Evolutionary conservation across 2,888 invertebrate genomes (phyloP).

Genomic region (Ganaspis brasiliensis): DNA sequence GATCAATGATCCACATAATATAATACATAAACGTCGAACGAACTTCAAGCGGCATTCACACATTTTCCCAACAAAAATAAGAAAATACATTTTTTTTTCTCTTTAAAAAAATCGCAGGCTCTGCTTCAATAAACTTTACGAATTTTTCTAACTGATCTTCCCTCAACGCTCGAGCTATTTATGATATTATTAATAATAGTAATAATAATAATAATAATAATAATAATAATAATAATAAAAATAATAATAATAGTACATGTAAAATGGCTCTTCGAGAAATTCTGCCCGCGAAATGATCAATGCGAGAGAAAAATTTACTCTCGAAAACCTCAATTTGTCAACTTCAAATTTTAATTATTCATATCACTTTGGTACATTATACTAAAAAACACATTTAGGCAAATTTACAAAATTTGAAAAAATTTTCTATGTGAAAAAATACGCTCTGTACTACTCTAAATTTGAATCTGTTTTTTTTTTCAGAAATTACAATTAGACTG

Average conservation of each 20-base stretch:
- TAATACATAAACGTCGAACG: slow-evolving; percentile 59
- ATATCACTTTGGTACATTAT: background rate
- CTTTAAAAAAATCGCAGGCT: background rate
- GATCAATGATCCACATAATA: slow-evolving; percentile 54
- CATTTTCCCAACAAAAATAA: slow-evolving; percentile 7
- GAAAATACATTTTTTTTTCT: slow-evolving; percentile 23
- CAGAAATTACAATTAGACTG: too few species aligned
- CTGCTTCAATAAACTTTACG: slow-evolving; percentile 48
- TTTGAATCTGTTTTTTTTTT: too few species aligned
- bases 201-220: slow-evolving; percentile 56
- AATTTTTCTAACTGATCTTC: slow-evolving; percentile 57
- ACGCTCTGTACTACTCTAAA: too few species aligned
- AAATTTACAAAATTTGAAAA: too few species aligned
- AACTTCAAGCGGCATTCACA: slow-evolving; percentile 58
- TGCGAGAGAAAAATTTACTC: slow-evolving; percentile 37
- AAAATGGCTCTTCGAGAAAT: slow-evolving; percentile 57
- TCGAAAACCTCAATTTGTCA: background rate
- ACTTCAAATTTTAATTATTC: background rate
- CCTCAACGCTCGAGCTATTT: slow-evolving; percentile 57
- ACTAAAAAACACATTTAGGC: background rate
- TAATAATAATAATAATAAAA: slow-evolving; percentile 50
- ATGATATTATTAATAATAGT: slow-evolving; percentile 45
- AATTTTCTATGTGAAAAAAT: too few species aligned
- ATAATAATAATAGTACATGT: slow-evolving; percentile 51
- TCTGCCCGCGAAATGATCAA: slow-evolving; percentile 51